Evolutionary conservation across 2,113 vertebrate species (phyloP).

Genomic region (Dicentrarchus labrax): DNA sequence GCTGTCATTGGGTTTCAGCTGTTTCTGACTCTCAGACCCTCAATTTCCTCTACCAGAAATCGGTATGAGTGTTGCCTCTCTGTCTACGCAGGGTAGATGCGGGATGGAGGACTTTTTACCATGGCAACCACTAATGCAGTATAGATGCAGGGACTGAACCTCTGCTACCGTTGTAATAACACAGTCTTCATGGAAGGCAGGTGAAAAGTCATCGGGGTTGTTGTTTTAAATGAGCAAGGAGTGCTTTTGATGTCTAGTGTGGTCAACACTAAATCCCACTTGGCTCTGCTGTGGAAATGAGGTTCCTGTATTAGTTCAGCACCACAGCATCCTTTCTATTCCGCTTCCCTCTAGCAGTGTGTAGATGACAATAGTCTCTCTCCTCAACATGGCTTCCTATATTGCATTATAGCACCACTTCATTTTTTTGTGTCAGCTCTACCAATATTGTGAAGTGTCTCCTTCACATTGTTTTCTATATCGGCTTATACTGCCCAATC

Average conservation of each 20-base stretch:
- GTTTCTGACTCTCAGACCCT: conserved; percentile 54
- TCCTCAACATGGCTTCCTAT: conserved; percentile 52
- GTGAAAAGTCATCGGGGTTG: conserved; percentile 73
- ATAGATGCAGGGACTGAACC: conserved; percentile 66
- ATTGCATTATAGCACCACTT: conserved; percentile 53
- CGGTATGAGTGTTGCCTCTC: conserved; percentile 57
- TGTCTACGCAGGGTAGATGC: conserved; percentile 62
- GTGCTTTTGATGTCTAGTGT: conserved; percentile 66
- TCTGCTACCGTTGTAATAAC: conserved; percentile 57
- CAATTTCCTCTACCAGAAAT: conserved; percentile 53
- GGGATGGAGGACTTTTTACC: conserved; percentile 76
- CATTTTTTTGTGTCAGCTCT: neutral
- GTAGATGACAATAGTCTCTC: conserved; percentile 52
- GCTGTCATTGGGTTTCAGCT: conserved; percentile 56
- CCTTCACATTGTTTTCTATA: conserved; percentile 77
- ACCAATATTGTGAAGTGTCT: conserved; percentile 53
- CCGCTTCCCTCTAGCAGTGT: conserved; percentile 33
- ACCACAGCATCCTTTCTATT: conserved; percentile 40
- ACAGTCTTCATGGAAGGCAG: conserved; percentile 62
- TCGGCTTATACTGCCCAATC: conserved; percentile 74
- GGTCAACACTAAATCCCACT: conserved; percentile 67
- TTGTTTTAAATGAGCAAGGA: conserved; percentile 61
- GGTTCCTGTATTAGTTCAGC: conserved; percentile 54
- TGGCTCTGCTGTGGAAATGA: conserved; percentile 54
- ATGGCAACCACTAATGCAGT: conserved; percentile 81